Conservation (phyloP, 2,888 invertebrate species). For the Diaphora mendica region DNA sequence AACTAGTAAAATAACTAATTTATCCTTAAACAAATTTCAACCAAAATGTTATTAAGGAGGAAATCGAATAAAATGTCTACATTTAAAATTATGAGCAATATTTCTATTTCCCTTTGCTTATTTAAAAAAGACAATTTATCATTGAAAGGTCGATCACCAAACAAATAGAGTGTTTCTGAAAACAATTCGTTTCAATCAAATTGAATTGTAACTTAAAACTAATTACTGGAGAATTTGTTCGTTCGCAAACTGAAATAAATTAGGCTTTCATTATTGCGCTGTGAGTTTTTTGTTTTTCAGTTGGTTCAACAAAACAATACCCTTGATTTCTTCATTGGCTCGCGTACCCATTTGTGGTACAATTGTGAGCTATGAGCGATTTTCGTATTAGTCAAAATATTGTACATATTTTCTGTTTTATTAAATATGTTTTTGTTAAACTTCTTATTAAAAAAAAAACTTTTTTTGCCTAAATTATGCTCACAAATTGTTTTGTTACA, state of each 20-base stretch:
- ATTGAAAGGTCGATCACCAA: slow-evolving; percentile 19
- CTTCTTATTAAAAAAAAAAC: too few species aligned
- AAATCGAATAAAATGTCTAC: not conserved
- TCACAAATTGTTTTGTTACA: too few species aligned
- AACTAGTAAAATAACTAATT: too few species aligned
- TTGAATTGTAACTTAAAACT: slow-evolving; percentile 40
- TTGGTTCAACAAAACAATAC: slow-evolving; percentile 31
- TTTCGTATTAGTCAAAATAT: not conserved
- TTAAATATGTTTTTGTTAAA: too few species aligned
- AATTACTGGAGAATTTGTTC: slow-evolving; percentile 42
- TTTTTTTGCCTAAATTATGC: too few species aligned
- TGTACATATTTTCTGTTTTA: too few species aligned
- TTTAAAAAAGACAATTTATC: slow-evolving; percentile 10
- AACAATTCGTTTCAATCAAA: slow-evolving; percentile 42
- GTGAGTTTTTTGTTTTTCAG: slow-evolving; percentile 31
- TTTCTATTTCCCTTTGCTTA: not conserved
- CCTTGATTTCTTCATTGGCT: slow-evolving; percentile 48
- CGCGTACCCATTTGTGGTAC: slow-evolving; percentile 25
- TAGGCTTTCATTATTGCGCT: slow-evolving; percentile 38
- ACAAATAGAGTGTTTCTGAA: slow-evolving; percentile 17
- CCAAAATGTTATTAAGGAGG: not conserved
- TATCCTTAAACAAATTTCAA: not conserved
- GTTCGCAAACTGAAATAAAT: slow-evolving; percentile 45
- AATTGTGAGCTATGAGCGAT: slow-evolving; percentile 11
- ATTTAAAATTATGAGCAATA: slow-evolving; percentile 2